phyloP scores from a whole-genome alignment of 2,888 invertebrate genomes.

The Drosophila birchii region DNA sequence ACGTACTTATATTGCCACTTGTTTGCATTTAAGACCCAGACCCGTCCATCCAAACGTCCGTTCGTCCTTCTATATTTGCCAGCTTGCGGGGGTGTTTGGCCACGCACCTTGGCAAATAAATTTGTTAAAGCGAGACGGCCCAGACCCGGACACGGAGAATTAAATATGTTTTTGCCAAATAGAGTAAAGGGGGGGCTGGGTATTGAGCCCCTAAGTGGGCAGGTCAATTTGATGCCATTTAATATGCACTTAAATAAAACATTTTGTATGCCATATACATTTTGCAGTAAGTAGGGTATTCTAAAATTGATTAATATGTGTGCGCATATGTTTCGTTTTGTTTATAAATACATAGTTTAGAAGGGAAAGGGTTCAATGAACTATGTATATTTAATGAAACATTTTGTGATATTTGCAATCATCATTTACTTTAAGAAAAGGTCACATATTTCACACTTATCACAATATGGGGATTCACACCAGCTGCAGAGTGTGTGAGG shows the following conservation, averaged over 20 bases:
- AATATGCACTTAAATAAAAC: conserved; percentile 77
- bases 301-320: conserved; percentile 17
- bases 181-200: conserved; percentile 39
- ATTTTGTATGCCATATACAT: conserved; percentile 58
- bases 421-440: background rate
- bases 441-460: background rate
- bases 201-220: conserved; percentile 26
- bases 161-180: conserved; percentile 69
- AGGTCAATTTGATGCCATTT: conserved; percentile 65
- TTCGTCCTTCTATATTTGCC: conserved; percentile 35
- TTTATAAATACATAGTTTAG: background rate
- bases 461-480: conserved; percentile 1
- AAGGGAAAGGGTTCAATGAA: conserved; percentile 1
- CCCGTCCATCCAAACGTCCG: background rate
- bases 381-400: background rate
- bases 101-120: conserved; percentile 67
- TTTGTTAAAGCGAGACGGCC: conserved; percentile 56
- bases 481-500: background rate
- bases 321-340: too few species aligned
- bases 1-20: conserved; percentile 56
- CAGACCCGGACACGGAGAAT: conserved; percentile 39
- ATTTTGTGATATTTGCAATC: background rate
- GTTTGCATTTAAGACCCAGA: conserved; percentile 27
- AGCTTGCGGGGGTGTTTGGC: conserved; percentile 25
- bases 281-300: conserved; percentile 51